phyloP scores from a whole-genome alignment of 2,113 vertebrate genomes.

The Girardinichthys multiradiatus region DNA sequence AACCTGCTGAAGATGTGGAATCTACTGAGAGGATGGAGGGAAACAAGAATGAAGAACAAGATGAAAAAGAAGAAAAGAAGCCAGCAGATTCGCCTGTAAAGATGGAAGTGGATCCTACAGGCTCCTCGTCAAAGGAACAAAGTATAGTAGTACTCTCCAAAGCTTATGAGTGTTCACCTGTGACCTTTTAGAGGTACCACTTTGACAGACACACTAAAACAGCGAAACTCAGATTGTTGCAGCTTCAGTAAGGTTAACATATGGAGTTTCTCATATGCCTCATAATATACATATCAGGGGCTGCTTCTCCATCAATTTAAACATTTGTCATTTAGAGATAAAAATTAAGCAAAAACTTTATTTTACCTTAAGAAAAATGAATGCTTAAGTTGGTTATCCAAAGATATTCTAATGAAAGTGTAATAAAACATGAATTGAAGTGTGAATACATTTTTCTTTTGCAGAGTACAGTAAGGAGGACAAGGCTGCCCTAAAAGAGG shows the following conservation, averaged over 20 bases:
- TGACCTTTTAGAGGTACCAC: background rate
- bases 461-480: conserved; percentile 44
- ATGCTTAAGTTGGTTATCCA: too few relatives aligned
- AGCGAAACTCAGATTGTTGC: background rate
- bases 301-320: background rate
- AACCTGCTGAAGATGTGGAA: conserved; percentile 11
- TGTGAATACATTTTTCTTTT: conserved; percentile 5
- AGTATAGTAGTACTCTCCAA: conserved; percentile 37
- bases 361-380: too few relatives aligned
- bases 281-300: background rate
- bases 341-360: too few relatives aligned
- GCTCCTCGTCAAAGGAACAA: conserved; percentile 44
- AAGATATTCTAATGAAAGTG: too few relatives aligned
- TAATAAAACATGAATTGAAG: background rate
- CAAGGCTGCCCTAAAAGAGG: conserved; percentile 57
- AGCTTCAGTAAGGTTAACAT: background rate
- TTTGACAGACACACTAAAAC: background rate
- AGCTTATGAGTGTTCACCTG: background rate
- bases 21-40: conserved; percentile 23
- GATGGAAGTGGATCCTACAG: conserved; percentile 59
- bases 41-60: conserved; percentile 24
- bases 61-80: conserved; percentile 37
- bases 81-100: conserved; percentile 33
- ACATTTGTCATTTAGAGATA: background rate
- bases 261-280: background rate